Evolutionary conservation across 2,888 invertebrate genomes (phyloP).

Genomic region (Thymelicus acteon): DNA sequence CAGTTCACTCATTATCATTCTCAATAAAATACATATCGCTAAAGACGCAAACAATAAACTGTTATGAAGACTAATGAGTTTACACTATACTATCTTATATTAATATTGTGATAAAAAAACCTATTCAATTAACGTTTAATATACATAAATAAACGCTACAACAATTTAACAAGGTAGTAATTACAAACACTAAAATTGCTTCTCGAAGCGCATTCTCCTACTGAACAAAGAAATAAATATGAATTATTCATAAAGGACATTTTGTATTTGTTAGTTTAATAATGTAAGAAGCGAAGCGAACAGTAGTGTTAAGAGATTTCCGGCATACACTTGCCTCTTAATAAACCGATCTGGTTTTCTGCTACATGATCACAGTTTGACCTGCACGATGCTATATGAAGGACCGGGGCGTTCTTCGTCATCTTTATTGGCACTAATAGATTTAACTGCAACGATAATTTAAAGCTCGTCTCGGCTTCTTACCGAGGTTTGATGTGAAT

Average conservation of each 20-base stretch:
- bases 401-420: slow-evolving; percentile 15
- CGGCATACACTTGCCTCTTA: slow-evolving; percentile 16
- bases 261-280: slow-evolving; percentile 21
- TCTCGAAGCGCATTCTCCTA: not conserved
- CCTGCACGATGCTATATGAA: slow-evolving; percentile 15
- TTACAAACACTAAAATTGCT: not conserved
- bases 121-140: not conserved
- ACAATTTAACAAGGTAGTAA: not conserved
- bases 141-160: not conserved
- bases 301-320: slow-evolving; percentile 22
- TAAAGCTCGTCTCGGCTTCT: not conserved
- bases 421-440: slow-evolving; percentile 28
- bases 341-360: slow-evolving; percentile 33
- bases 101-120: not conserved
- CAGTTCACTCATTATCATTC: not conserved
- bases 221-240: slow-evolving; percentile 2
- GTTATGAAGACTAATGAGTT: too few relatives aligned
- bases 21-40: not conserved
- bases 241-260: slow-evolving; percentile 32
- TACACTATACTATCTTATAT: too few relatives aligned
- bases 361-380: slow-evolving; percentile 20
- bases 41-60: too few relatives aligned
- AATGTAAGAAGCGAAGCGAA: slow-evolving; percentile 23
- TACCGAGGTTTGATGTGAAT: not conserved
- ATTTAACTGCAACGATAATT: slow-evolving; percentile 18